Evolutionary conservation across 2,797 vertebrate genomes (phyloP), one percentile per base, ranked within the genome.

Genomic region (Cossypha polioptera): DNA sequence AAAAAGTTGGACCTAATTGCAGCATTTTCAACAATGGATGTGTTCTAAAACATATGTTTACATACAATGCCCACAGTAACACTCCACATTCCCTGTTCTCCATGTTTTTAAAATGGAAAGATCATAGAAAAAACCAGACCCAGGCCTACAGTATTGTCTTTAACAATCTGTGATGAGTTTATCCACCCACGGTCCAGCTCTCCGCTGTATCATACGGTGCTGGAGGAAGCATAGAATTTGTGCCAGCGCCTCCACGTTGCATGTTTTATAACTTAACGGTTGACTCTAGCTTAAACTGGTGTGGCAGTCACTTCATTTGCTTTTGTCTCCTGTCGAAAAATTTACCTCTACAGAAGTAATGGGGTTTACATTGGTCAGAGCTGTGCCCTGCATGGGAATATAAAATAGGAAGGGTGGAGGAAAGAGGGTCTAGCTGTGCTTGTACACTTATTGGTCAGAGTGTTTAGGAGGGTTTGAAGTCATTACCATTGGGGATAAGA

Each of bases 131-230:
- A 61, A 67, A 38, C 7, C 7, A 65, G 74, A n/a, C 5, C 10
- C 11, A 54, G 21, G 21, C 19, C 16, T 54, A 16, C 11, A 31
- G 22, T n/a, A 2, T 21, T 45, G 8, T 80, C 36, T 63, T 28
- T n/a, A 48, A 35, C 11, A 35, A 15, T 15, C 66, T 67, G 42
- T 53, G n/a, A 19, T 33, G 17, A 40, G 4, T 66, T 90, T 66
- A 25, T 35, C 14, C n/a, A 40, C 28, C 26, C 13, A 10, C 11
- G 28, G 57, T 48, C 25, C 36, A 50, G 17, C 18, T 69, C 16
- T 61, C 55, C 0, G 0, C 16, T 65, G 31, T 31, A 48, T n/a
- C 42, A 40, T 11, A 24, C 3, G 6, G 26, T 42, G 18, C 28
- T 57, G 57, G n/a, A 62, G 5, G 25, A 71, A 53, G 33, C 16